Conservation (phyloP, 2,888 invertebrate species). For the Dinocampus coccinellae region DNA sequence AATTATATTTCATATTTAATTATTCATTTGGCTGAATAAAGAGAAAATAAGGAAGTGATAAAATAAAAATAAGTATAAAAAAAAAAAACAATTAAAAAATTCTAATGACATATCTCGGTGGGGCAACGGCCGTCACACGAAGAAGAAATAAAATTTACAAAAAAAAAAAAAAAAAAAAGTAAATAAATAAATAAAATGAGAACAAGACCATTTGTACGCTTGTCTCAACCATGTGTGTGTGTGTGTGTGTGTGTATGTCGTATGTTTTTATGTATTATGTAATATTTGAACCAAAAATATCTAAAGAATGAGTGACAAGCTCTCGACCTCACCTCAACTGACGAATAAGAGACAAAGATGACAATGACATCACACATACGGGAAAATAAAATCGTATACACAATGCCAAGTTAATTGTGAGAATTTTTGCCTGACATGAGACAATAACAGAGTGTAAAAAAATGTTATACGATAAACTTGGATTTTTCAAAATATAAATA, state of each 20-base stretch:
- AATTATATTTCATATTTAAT: background rate
- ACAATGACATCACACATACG: slow-evolving; percentile 25
- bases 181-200: background rate
- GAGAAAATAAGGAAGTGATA: too few species aligned
- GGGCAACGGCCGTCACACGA: too few species aligned
- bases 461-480: slow-evolving; percentile 12
- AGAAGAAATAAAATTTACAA: background rate
- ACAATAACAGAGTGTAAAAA: slow-evolving; percentile 10
- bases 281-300: slow-evolving; percentile 56
- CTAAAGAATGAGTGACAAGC: slow-evolving; percentile 60
- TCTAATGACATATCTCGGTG: background rate
- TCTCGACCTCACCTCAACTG: slow-evolving; percentile 55
- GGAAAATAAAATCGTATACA: too few species aligned
- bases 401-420: slow-evolving; percentile 22
- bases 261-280: slow-evolving; percentile 36
- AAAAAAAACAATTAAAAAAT: background rate
- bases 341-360: slow-evolving; percentile 41
- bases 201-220: background rate
- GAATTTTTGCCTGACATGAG: slow-evolving; percentile 5
- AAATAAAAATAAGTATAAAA: too few species aligned
- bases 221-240: background rate
- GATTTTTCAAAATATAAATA: too few species aligned
- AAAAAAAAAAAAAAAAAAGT: background rate
- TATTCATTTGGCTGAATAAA: background rate
- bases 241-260: background rate